Evolutionary conservation across 2,113 vertebrate species (phyloP).

Genomic region (Pterocles orientalis): DNA sequence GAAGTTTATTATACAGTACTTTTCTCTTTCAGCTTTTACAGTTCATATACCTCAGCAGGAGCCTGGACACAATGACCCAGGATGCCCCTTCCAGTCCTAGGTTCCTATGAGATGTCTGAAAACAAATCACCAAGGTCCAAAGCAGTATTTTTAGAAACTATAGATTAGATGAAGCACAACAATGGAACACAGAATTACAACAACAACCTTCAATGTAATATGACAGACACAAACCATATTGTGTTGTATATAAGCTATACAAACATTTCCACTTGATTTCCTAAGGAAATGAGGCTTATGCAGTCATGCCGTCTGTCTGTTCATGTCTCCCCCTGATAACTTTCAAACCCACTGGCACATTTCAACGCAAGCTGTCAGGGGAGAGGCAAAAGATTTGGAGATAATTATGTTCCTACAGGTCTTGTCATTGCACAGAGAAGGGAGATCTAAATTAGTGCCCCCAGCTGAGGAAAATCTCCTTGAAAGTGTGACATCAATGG

Average conservation of each 20-base stretch:
- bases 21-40: conserved; percentile 68
- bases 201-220: neutral
- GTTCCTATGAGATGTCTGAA: conserved; percentile 43
- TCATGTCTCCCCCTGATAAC: neutral
- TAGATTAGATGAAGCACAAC: conserved; percentile 43
- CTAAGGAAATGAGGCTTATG: conserved; percentile 39
- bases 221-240: neutral
- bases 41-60: conserved; percentile 58
- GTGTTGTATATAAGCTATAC: neutral
- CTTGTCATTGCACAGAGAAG: neutral
- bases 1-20: conserved; percentile 55
- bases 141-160: conserved; percentile 54
- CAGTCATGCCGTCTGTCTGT: neutral
- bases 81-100: neutral
- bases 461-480: conserved; percentile 12
- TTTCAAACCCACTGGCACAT: neutral
- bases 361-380: neutral
- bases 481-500: neutral
- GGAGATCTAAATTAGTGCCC: neutral
- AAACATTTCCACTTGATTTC: conserved; percentile 58
- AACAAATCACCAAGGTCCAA: conserved; percentile 55
- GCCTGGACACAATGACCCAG: conserved; percentile 26
- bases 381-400: conserved; percentile 16
- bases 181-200: neutral
- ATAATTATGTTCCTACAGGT: conserved; percentile 27